A percentile compares a stretch with the other conserved stretches of the same genome.
Evolutionary conservation across 2,888 invertebrate genomes (phyloP).

Genomic region (Hypena proboscidalis): DNA sequence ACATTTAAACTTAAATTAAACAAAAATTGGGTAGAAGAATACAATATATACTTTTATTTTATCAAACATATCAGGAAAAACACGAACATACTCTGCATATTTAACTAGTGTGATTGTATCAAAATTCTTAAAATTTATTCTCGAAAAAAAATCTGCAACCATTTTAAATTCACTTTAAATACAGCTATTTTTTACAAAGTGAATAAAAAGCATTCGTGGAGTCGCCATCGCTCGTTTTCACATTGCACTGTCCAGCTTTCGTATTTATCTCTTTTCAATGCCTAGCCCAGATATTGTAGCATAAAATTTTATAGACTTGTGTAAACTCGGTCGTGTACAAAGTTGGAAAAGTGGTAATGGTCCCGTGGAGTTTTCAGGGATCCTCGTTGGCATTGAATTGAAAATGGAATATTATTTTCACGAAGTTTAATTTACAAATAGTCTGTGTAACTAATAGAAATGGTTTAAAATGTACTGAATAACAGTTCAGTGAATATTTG

Average conservation of each 20-base stretch:
- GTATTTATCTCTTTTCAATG: slow-evolving; percentile 31
- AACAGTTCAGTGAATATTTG: too few species aligned
- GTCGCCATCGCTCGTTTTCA: slow-evolving; percentile 23
- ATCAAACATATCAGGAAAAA: too few species aligned
- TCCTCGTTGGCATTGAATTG: slow-evolving; percentile 13
- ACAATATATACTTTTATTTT: too few species aligned
- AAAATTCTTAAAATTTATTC: too few species aligned
- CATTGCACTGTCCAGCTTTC: slow-evolving; percentile 21
- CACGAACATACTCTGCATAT: too few species aligned
- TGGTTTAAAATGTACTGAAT: not conserved
- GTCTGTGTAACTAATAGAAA: not conserved
- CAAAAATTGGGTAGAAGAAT: too few species aligned
- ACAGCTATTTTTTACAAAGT: not conserved
- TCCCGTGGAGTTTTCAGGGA: slow-evolving; percentile 23
- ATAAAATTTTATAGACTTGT: slow-evolving; percentile 50
- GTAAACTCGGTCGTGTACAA: slow-evolving; percentile 35
- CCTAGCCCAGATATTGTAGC: slow-evolving; percentile 43
- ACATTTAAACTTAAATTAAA: too few species aligned
- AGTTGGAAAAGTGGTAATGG: slow-evolving; percentile 42
- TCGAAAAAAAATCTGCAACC: too few species aligned
- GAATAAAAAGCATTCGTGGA: not conserved
- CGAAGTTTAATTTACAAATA: slow-evolving; percentile 11
- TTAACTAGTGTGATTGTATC: too few species aligned
- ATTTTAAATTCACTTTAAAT: too few species aligned
- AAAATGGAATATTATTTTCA: slow-evolving; percentile 21